phyloP scores from a whole-genome alignment of 2,113 vertebrate species.

The Porphyrio hochstetteri region DNA sequence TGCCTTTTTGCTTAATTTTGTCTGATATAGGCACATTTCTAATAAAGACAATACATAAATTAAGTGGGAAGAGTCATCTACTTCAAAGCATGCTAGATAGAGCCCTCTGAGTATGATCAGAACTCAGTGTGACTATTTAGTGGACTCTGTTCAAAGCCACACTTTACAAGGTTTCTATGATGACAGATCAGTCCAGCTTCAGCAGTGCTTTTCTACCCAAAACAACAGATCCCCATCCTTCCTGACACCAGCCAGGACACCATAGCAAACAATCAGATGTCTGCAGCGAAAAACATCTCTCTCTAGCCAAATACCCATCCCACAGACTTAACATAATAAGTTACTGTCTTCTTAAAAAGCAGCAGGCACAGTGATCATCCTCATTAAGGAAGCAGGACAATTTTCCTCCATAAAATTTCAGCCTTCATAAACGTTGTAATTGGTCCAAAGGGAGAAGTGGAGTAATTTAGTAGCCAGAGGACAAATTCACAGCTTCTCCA shows the following conservation, averaged over 20 bases:
- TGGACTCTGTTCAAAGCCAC: neutral
- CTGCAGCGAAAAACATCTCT: neutral
- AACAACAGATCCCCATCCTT: neutral
- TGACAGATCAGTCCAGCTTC: neutral
- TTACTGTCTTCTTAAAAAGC: slow-evolving; percentile 41
- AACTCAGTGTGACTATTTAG: neutral
- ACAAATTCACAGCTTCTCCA: slow-evolving; percentile 22
- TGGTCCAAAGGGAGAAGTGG: slow-evolving; percentile 12
- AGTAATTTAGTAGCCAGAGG: neutral
- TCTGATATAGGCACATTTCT: neutral
- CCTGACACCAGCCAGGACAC: slow-evolving; percentile 17
- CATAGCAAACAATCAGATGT: neutral
- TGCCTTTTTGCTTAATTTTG: neutral
- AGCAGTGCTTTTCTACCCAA: neutral
- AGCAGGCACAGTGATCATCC: neutral
- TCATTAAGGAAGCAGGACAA: neutral
- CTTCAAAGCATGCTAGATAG: neutral
- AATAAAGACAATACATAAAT: neutral
- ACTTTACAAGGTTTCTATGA: neutral
- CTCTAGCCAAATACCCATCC: neutral
- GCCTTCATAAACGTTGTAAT: neutral
- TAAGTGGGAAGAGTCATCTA: neutral
- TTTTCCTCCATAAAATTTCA: slow-evolving; percentile 17
- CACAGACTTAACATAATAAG: neutral
- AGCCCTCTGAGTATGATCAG: neutral